phyloP scores from a whole-genome alignment of 2,797 vertebrate genomes.

The Brachyalestes nurse region DNA sequence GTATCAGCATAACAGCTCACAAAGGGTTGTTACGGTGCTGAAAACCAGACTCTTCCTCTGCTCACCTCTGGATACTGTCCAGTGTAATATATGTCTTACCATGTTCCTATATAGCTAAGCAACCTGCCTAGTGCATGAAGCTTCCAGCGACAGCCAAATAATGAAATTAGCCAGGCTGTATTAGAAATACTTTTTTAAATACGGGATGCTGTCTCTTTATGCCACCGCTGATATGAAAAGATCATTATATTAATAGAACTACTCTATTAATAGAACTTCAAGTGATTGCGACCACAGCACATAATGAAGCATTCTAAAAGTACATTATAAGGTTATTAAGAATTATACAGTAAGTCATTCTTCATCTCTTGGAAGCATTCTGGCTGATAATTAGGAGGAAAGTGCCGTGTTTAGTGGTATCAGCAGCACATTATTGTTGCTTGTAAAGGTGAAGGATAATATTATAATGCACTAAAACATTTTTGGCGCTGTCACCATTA shows the following conservation, averaged over 20 bases:
- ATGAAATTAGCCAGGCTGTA: not conserved
- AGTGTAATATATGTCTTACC: slow-evolving; percentile 23
- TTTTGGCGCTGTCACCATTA: not conserved
- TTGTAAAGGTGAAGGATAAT: slow-evolving; percentile 11
- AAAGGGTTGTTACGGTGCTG: slow-evolving; percentile 38
- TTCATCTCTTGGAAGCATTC: slow-evolving; percentile 27
- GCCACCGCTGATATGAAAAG: not conserved
- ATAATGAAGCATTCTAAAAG: slow-evolving; percentile 29
- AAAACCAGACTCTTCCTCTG: slow-evolving; percentile 15
- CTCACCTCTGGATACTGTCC: slow-evolving; percentile 41
- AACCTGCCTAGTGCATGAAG: slow-evolving; percentile 5
- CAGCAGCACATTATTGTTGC: slow-evolving; percentile 31
- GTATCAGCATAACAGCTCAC: slow-evolving; percentile 45
- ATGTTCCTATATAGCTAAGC: not conserved
- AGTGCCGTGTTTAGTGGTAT: slow-evolving; percentile 30
- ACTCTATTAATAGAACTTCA: not conserved
- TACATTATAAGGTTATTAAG: slow-evolving; percentile 29
- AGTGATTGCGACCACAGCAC: slow-evolving; percentile 29
- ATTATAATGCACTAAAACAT: not conserved
- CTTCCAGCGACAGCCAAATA: slow-evolving; percentile 3
- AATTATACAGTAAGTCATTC: slow-evolving; percentile 36
- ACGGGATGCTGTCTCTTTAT: not conserved
- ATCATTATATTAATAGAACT: not conserved
- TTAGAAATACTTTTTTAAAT: slow-evolving; percentile 23
- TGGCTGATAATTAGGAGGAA: slow-evolving; percentile 39